Evolutionary conservation across 2,888 invertebrate genomes (phyloP).

Genomic region (Perithous albicinctus): DNA sequence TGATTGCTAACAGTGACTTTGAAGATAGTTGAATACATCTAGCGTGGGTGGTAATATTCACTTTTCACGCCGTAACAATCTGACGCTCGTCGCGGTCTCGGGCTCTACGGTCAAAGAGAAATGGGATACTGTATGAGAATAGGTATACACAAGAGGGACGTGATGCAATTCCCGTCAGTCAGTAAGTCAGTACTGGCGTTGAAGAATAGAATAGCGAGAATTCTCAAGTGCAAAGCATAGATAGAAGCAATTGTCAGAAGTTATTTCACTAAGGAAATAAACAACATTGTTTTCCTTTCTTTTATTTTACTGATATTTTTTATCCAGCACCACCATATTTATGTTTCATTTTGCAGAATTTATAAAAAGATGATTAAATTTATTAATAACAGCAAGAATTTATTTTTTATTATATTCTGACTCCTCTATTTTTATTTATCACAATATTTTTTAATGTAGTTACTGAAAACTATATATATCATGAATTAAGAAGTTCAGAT

Average conservation of each 20-base stretch:
- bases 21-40: conserved; percentile 63
- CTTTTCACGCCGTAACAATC: conserved; percentile 67
- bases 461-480: too few relatives aligned
- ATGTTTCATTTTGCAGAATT: too few relatives aligned
- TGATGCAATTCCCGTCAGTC: conserved; percentile 63
- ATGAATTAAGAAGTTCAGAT: too few relatives aligned
- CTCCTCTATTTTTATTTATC: too few relatives aligned
- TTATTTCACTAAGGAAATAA: not conserved
- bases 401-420: too few relatives aligned
- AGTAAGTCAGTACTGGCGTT: conserved; percentile 39
- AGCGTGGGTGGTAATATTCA: conserved; percentile 71
- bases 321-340: not conserved
- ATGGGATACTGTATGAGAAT: conserved; percentile 57
- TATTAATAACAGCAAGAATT: too few relatives aligned
- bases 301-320: too few relatives aligned
- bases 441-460: too few relatives aligned
- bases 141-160: conserved; percentile 43
- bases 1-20: conserved; percentile 57
- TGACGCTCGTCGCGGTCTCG: conserved; percentile 47
- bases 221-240: conserved; percentile 23
- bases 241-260: not conserved
- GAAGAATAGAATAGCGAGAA: conserved; percentile 43
- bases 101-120: conserved; percentile 47
- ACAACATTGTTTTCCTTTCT: not conserved
- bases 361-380: too few relatives aligned